A percentile compares a stretch with the other conserved stretches of the same genome.
Conservation (phyloP, 2,113 vertebrate species). For the Micronisus gabar region DNA sequence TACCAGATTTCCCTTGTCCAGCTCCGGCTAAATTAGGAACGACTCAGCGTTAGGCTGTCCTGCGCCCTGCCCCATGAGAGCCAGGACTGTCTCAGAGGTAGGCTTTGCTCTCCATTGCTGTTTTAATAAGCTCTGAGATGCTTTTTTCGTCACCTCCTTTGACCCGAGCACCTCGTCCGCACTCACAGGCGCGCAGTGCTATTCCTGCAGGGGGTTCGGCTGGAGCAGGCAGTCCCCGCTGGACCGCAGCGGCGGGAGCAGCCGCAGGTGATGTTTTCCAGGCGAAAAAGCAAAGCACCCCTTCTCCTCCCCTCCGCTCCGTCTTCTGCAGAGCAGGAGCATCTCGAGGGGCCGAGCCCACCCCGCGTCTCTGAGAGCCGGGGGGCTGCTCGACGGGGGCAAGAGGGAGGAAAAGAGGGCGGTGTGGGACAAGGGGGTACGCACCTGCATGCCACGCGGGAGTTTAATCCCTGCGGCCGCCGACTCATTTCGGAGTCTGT, state of each 20-base stretch:
- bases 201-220: rapidly evolving
- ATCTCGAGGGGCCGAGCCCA: rapidly evolving
- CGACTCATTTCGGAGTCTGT: neutral
- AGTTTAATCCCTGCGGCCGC: neutral
- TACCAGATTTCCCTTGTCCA: neutral
- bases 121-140: neutral
- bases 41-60: rapidly evolving
- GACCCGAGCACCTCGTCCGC: rapidly evolving
- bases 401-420: neutral
- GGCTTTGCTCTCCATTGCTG: neutral
- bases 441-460: rapidly evolving
- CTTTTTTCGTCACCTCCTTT: neutral
- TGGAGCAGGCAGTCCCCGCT: neutral
- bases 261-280: neutral
- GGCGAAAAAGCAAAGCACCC: neutral
- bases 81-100: rapidly evolving
- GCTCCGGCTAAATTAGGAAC: neutral
- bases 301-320: rapidly evolving
- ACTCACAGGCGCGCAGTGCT: rapidly evolving
- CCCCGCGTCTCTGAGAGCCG: too few species aligned
- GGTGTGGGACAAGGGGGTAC: neutral
- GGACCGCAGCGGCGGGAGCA: neutral
- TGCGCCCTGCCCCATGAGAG: rapidly evolving
- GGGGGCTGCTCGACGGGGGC: neutral
- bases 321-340: neutral